Base-by-base conservation (phyloP, 1,140 invertebrate genomes). In the Panulirus ornatus region DNA sequence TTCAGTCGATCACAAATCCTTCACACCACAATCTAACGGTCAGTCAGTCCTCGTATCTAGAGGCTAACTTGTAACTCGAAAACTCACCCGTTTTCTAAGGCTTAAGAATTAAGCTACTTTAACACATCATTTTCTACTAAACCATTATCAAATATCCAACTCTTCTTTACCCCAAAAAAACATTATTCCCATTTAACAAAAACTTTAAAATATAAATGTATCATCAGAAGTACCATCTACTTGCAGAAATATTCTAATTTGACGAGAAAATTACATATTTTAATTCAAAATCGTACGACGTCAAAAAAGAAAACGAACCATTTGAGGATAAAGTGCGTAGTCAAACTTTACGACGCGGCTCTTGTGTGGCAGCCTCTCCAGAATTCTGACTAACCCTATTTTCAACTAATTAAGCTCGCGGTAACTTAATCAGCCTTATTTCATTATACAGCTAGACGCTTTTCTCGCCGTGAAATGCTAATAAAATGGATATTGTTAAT, bases 401-500 rank as follows among this genome's bases (percentile, higher is more conserved):
- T 78, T 78, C 38, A 44, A 44, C 75, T 40, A 78, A 78, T 78
- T 78, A 78, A 8, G 1, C 0, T 2, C 6, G 40, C 75, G 6
- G 38, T 78, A 78, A 78, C 75, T 78, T 78, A 78, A 78, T 78
- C 40, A 47, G 75, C 38, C 75, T 78, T 78, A 78, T 44, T 78
- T 78, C 40, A 78, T 78, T 78, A 47, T 78, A 78, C 75, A 78
- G 75, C 44, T 78, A 78, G 75, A 78, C 75, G 44, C 40, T 78
- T 78, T 78, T 78, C 75, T 78, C 75, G 19, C 75, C 75, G 38
- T 78, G 75, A 78, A 78, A 78, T 78, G 75, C 75, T 78, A 78
- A 78, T 78, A 78, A 76, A 78, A 78, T 40, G 75, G 75, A 47
- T 78, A 44, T 44, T 78, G 75, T 78, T 78, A 78, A 78, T 78